phyloP scores from a whole-genome alignment of 2,797 vertebrate genomes.

The Melanotaenia trifasciata region DNA sequence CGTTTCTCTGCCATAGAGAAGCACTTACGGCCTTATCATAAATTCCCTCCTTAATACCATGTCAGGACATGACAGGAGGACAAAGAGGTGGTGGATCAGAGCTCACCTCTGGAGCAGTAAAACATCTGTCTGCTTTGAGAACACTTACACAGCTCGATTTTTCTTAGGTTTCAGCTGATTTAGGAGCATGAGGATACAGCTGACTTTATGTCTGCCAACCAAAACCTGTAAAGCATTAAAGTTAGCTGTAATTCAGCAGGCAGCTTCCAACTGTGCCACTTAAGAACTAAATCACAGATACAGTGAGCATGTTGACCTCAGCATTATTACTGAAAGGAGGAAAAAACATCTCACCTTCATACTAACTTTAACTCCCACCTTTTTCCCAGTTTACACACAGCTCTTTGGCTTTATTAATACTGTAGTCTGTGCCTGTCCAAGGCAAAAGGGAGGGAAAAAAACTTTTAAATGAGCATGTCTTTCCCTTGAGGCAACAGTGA shows the following conservation, averaged over 20 bases:
- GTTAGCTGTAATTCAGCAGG: conserved; percentile 39
- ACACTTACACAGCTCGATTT: conserved; percentile 49
- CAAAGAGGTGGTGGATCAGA: conserved; percentile 69
- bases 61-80: conserved; percentile 73
- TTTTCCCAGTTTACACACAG: neutral
- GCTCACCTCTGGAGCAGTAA: conserved; percentile 74
- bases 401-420: conserved; percentile 19
- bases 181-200: conserved; percentile 30
- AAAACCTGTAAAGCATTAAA: conserved; percentile 37
- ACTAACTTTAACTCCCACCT: neutral
- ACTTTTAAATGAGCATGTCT: conserved; percentile 12
- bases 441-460: neutral
- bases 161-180: conserved; percentile 40
- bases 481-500: conserved; percentile 7
- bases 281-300: conserved; percentile 4
- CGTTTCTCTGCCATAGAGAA: conserved; percentile 51
- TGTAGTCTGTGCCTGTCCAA: conserved; percentile 4
- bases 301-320: neutral
- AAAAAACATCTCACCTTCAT: neutral
- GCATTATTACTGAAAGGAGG: neutral
- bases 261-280: conserved; percentile 6
- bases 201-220: conserved; percentile 46
- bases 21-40: conserved; percentile 75
- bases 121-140: conserved; percentile 67
- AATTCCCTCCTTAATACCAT: conserved; percentile 66